These are phyloP conservation scores for Cyanoramphus novaezelandiae DNA, from an alignment of 2,113 vertebrate species.

Conservation along the genomic window DNA sequence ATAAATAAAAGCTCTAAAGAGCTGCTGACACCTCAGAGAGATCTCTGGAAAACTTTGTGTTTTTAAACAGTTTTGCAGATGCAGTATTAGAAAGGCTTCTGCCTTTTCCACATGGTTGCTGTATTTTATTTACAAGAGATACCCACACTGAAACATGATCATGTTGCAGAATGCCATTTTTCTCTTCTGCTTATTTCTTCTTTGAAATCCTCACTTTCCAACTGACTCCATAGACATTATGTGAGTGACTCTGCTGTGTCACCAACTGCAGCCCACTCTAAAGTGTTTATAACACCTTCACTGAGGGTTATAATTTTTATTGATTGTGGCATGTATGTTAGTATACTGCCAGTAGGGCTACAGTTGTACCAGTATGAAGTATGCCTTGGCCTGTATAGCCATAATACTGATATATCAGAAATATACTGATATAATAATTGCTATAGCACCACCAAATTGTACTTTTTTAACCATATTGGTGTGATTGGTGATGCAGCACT, in stretches of 20 bases:
- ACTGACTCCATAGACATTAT: not conserved
- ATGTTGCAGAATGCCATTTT: not conserved
- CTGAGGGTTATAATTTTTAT: not conserved
- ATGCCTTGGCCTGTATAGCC: not conserved
- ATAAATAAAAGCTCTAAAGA: not conserved
- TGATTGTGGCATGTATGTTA: not conserved
- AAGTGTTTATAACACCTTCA: not conserved
- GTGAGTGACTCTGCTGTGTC: not conserved
- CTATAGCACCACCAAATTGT: not conserved
- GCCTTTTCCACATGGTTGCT: not conserved
- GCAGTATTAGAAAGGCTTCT: not conserved
- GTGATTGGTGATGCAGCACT: not conserved
- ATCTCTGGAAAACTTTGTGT: slow-evolving; percentile 27
- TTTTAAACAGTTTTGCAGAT: slow-evolving; percentile 50
- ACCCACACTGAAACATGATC: not conserved
- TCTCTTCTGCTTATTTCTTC: not conserved
- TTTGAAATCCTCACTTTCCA: not conserved
- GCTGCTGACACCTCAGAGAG: slow-evolving; percentile 39
- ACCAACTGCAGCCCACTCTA: not conserved
- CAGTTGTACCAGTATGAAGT: not conserved
- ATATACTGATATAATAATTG: not conserved
- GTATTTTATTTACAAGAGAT: slow-evolving; percentile 16
- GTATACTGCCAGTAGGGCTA: not conserved
- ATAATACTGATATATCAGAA: not conserved
- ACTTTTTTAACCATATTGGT: not conserved